Evolutionary conservation across 2,888 invertebrate genomes (phyloP).

Genomic region (Craniophora ligustri): DNA sequence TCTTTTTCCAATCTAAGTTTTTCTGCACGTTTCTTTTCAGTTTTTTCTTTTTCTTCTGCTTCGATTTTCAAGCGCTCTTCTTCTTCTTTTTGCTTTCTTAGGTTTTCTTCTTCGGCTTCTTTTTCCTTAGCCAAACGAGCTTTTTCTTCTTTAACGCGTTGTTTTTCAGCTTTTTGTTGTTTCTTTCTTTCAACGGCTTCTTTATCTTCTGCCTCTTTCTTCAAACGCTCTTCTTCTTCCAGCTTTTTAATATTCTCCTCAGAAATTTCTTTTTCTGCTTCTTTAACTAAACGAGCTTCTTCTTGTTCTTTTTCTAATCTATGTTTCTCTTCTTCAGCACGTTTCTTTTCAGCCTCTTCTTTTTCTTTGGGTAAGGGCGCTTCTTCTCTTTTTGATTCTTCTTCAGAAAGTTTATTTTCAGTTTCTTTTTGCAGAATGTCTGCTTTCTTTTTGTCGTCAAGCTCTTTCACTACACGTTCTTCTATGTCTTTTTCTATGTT

Average conservation of each 20-base stretch:
- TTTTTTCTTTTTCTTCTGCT: conserved; percentile 3
- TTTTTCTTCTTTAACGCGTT: conserved; percentile 9
- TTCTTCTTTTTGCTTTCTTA: neutral
- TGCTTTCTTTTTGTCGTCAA: neutral
- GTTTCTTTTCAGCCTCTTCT: neutral
- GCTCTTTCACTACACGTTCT: neutral
- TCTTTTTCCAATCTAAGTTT: conserved; percentile 2
- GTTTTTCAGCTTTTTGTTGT: conserved; percentile 6
- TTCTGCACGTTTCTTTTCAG: conserved; percentile 1
- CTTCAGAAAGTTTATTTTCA: neutral
- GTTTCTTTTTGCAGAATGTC: neutral
- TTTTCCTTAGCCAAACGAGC: neutral
- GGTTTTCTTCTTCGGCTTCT: conserved; percentile 37
- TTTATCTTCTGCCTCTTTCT: neutral
- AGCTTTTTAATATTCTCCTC: conserved; percentile 66
- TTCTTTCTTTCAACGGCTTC: conserved; percentile 10
- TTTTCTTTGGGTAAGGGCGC: conserved; percentile 8
- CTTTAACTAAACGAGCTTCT: conserved; percentile 43
- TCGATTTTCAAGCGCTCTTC: neutral
- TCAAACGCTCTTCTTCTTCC: conserved; percentile 57
- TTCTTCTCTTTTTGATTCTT: neutral
- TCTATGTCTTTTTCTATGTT: neutral
- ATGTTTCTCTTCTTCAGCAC: neutral
- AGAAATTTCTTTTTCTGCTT: conserved; percentile 60
- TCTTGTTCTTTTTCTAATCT: conserved; percentile 62